Percentiles rank a stretch among this genome's conserved stretches.
Evolutionary conservation across 2,113 vertebrate genomes (phyloP).

Genomic region (Eretmochelys imbricata): DNA sequence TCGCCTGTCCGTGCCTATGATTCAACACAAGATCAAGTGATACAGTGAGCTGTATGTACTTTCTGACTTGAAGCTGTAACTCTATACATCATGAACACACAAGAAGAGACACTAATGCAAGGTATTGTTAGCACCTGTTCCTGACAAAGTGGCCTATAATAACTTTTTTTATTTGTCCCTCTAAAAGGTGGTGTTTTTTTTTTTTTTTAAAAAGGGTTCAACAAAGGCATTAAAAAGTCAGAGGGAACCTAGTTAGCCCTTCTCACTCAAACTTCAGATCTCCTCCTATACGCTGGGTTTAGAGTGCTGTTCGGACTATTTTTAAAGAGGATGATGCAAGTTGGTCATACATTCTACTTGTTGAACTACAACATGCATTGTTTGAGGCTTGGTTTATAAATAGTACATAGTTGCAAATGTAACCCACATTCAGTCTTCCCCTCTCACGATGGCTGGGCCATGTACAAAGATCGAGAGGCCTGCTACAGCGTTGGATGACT

Average conservation of each 20-base stretch:
- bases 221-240: not conserved
- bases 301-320: not conserved
- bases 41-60: not conserved
- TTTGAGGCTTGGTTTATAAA: too few species aligned
- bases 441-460: too few species aligned
- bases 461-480: too few species aligned
- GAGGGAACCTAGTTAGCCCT: not conserved
- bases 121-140: not conserved
- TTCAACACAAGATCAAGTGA: not conserved
- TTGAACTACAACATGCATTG: too few species aligned
- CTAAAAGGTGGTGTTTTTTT: not conserved
- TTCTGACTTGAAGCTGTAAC: not conserved
- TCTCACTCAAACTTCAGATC: not conserved
- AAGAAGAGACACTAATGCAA: not conserved
- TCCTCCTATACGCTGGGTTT: not conserved
- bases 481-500: too few species aligned
- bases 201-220: not conserved
- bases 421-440: too few species aligned
- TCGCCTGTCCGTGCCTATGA: not conserved
- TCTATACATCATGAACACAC: not conserved
- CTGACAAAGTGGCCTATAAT: not conserved
- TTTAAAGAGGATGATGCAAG: not conserved
- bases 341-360: not conserved
- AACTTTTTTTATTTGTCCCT: not conserved
- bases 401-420: too few species aligned